Evolutionary conservation across 2,797 vertebrate genomes (phyloP), one percentile per base, ranked within the genome.

Genomic region (Mionectes olivaceus): DNA sequence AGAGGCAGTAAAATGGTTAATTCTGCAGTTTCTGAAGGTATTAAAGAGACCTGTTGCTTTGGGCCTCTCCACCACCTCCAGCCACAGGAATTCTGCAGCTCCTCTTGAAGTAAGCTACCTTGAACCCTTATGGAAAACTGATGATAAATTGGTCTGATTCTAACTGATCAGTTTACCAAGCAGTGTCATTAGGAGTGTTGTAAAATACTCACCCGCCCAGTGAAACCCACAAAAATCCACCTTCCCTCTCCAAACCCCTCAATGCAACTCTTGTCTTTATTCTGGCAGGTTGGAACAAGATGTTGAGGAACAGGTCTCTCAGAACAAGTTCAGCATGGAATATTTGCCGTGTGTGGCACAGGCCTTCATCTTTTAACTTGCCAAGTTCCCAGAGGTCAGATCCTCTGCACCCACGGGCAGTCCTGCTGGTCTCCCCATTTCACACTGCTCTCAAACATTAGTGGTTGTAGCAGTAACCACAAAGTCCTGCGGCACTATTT

Each of bases 361-460:
- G 19, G 3, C 25, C 27, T 35, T 49, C 21, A 18, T 55, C 5
- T 59, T 56, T 55, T 19, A 35, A n/a, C 35, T 74, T 18, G 19
- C 13, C 32, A 19, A 14, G 19, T 25, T 32, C 17, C 52, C 59
- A 57, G 56, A 67, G 28, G 25, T 35, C 59, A 67, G 19, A 73
- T 71, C 27, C 27, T 76, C 19, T 23, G 53, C 22, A 35, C 17
- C 11, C 41, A 30, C 14, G 22, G 41, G 5, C 44, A 32, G 21
- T 55, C 57, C 46, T 64, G 23, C 50, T 55, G 60, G 3, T 73
- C 16, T 80, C 64, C 14, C 37, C 6, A 1, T 68, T 60, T 57
- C 32, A 5, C 19, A 2, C 23, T 8, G 4, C 30, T 73, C 52
- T 61, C 49, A 53, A 27, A 11, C 0, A 3, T 1, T 7, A 24